Base-by-base conservation (phyloP, 2,113 vertebrate species). In the Ophiodon elongatus region DNA sequence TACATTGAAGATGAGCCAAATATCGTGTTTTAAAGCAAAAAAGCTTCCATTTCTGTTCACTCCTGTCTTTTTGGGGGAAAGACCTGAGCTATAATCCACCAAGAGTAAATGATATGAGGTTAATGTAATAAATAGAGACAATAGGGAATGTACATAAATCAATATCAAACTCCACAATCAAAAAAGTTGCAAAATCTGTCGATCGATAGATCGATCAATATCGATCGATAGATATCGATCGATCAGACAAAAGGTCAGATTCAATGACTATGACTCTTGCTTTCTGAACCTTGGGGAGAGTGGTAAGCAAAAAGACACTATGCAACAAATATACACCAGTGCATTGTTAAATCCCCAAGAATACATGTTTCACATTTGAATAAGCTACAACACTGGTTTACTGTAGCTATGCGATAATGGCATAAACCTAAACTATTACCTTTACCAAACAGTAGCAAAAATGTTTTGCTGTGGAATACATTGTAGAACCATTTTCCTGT, bases 1-100 rank as follows among this genome's bases (percentile, higher is more conserved):
- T 57, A 54, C 70, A 59, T 76, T 85, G 43, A 2, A 62, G 66
- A 76, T 27, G 29, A 77, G 27, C 37, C 25, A 35, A 79, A 4
- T 60, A 73, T 25, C 17, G 29, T 63, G 41, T 66, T 66, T 66
- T 23, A 64, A 4, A 33, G 31, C 21, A 71, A 78, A 65, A n/a
- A 19, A 29, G 43, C 41, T 63, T 71, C 1, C 4, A 69, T 56
- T 69, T 72, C 43, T 71, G 27, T 62, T 71, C 5, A 45, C 4
- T 69, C 0, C 15, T 39, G 3, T 14, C 14, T 43, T 37, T 33
- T 29, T 56, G 69, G 9, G 31, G 10, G 11, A 43, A 11, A 68
- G 19, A 54, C 10, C 23, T n/a, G 0, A 70, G 21, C 33, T 45
- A n/a, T 4, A 67, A 35, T 27, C 25, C 17, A 64, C 33, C 6